Conservation (phyloP, 2,888 invertebrate species). For the Listrodromus nycthemerus region DNA sequence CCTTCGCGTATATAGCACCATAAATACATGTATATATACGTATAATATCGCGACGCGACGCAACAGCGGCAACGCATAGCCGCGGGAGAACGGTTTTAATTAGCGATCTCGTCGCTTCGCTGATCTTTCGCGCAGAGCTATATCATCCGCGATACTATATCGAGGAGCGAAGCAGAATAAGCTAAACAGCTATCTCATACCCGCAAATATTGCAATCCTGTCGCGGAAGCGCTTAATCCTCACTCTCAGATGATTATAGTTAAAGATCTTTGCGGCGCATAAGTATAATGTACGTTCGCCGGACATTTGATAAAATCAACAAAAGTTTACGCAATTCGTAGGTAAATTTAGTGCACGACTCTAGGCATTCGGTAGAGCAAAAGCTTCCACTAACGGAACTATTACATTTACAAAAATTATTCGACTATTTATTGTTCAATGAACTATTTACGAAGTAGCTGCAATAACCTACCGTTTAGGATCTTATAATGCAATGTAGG, state of each 20-base stretch:
- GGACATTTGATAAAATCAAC: slow-evolving; percentile 7
- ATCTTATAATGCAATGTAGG: too few species aligned
- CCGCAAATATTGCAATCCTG: slow-evolving; percentile 21
- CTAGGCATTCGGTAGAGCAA: background rate
- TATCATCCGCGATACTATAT: slow-evolving; percentile 5
- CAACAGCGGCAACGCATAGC: slow-evolving; percentile 13
- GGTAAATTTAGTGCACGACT: slow-evolving; percentile 2
- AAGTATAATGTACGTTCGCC: slow-evolving; percentile 9
- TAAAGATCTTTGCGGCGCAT: slow-evolving; percentile 9
- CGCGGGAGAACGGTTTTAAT: slow-evolving; percentile 55
- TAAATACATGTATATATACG: background rate
- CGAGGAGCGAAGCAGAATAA: background rate
- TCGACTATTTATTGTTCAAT: background rate
- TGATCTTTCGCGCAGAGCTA: slow-evolving; percentile 45
- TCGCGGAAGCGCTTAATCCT: slow-evolving; percentile 25
- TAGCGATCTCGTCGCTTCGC: slow-evolving; percentile 42
- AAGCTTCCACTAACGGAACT: background rate
- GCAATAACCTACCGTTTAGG: too few species aligned
- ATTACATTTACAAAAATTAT: background rate
- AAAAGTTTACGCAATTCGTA: slow-evolving; percentile 7
- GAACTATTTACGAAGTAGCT: too few species aligned
- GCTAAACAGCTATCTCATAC: background rate
- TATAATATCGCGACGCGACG: slow-evolving; percentile 22
- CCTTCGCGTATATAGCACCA: slow-evolving; percentile 33
- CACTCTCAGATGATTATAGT: background rate